phyloP scores from a whole-genome alignment of 2,797 vertebrate genomes.

The Macrochelys suwanniensis region DNA sequence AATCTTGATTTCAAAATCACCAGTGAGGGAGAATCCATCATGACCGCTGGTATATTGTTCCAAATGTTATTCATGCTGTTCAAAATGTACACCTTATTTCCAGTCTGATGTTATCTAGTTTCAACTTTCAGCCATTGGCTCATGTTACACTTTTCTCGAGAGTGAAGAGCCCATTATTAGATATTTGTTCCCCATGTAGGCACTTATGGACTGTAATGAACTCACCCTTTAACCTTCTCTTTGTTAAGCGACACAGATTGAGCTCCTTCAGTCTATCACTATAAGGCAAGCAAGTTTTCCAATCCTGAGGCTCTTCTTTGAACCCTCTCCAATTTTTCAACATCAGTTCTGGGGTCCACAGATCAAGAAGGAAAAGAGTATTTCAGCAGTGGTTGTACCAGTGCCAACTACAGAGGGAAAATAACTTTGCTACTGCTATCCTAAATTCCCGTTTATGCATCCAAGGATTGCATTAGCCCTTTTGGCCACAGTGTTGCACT shows the following conservation, averaged over 20 bases:
- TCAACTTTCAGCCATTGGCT: not conserved
- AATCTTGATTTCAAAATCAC: not conserved
- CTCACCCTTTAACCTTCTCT: not conserved
- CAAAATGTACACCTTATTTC: not conserved
- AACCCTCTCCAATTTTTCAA: not conserved
- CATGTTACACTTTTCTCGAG: not conserved
- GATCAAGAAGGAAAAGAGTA: not conserved
- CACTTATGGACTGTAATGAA: not conserved
- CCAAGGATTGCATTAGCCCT: not conserved
- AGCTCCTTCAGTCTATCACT: not conserved
- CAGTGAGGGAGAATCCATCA: not conserved
- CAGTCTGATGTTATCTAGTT: not conserved
- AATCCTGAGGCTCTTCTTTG: not conserved
- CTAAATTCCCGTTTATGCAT: not conserved
- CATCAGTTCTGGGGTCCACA: not conserved
- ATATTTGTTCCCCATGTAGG: not conserved
- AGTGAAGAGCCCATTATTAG: not conserved
- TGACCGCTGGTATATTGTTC: not conserved
- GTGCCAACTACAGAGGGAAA: not conserved
- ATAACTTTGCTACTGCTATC: not conserved
- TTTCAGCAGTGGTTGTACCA: not conserved
- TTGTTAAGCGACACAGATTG: not conserved
- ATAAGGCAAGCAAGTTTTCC: not conserved
- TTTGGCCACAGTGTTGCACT: not conserved
- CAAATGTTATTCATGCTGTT: not conserved